A percentile compares a stretch with the other conserved stretches of the same genome.
phyloP scores from a whole-genome alignment of 1,140 invertebrate species.

The Calycopis cecrops region DNA sequence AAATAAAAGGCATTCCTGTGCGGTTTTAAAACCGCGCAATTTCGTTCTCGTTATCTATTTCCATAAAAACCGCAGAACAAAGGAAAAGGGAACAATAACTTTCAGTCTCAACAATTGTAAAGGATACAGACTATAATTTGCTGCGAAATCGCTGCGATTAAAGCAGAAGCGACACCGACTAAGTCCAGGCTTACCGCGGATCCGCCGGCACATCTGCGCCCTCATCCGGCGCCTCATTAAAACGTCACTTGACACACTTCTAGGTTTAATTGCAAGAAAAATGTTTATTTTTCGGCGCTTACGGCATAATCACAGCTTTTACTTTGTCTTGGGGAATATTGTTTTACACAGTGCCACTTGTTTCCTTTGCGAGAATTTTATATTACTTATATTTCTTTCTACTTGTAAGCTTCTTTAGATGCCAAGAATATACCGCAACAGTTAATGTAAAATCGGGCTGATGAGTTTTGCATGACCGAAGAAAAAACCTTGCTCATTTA shows the following conservation, averaged over 20 bases:
- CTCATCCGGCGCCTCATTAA: slow-evolving; percentile 6
- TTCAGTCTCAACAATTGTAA: background rate
- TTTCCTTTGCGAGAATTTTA: no score
- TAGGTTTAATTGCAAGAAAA: slow-evolving; percentile 10
- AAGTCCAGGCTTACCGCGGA: slow-evolving; percentile 4
- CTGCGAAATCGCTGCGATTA: slow-evolving; percentile 8
- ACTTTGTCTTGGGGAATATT: background rate
- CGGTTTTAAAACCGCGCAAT: background rate
- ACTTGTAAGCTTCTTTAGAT: no score
- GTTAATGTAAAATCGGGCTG: no score
- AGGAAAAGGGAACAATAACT: no score
- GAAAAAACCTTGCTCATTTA: no score
- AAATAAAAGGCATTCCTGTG: no score
- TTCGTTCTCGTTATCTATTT: background rate
- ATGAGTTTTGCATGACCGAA: no score
- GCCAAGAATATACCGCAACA: no score
- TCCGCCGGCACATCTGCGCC: slow-evolving; percentile 1
- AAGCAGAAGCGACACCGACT: slow-evolving; percentile 4
- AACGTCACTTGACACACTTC: slow-evolving; percentile 8
- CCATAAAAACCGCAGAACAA: background rate
- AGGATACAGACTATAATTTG: slow-evolving; percentile 1
- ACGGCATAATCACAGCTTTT: background rate
- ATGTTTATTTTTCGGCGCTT: slow-evolving; percentile 9
- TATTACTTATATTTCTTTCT: no score
- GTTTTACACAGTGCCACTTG: no score